Evolutionary conservation across 2,113 vertebrate species (phyloP).

Genomic region (Pungitius pungitius): DNA sequence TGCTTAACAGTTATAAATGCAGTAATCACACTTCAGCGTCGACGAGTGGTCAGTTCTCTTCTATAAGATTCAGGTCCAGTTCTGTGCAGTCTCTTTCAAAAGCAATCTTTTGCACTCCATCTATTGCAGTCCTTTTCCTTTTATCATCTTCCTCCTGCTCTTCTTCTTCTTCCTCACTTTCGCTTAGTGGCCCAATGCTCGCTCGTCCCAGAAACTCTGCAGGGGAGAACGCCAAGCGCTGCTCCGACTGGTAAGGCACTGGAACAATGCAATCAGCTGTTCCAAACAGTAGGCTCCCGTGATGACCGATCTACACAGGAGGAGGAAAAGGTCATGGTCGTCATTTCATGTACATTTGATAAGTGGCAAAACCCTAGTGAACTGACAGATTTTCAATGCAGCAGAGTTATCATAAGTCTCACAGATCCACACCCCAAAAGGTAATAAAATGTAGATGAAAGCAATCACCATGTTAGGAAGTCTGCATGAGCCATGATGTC

Average conservation of each 20-base stretch:
- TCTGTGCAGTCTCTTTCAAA: constrained; percentile 88
- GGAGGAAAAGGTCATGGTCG: not conserved
- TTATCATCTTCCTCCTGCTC: constrained; percentile 41
- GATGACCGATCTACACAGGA: constrained; percentile 65
- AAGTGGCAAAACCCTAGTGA: not conserved
- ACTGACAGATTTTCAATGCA: not conserved
- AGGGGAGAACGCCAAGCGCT: constrained; percentile 72
- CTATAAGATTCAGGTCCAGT: constrained; percentile 86
- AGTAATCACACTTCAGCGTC: constrained; percentile 65
- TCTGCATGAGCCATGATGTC: constrained; percentile 2
- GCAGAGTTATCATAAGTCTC: not conserved
- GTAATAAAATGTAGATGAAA: not conserved
- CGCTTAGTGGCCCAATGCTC: constrained; percentile 86
- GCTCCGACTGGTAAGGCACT: constrained; percentile 50
- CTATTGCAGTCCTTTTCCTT: constrained; percentile 60
- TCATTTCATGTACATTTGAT: not conserved
- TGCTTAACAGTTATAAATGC: constrained; percentile 60
- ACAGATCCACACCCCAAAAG: not conserved
- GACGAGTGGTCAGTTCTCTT: constrained; percentile 83
- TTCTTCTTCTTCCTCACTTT: constrained; percentile 80
- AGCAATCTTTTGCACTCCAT: constrained; percentile 78
- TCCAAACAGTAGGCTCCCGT: constrained; percentile 41
- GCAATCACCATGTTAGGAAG: not conserved
- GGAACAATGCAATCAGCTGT: constrained; percentile 23
- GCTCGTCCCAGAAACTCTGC: constrained; percentile 79